These are phyloP conservation scores for Ctenodactylus gundi DNA, from an alignment of 2,113 vertebrate species.

Conservation along the genomic window DNA sequence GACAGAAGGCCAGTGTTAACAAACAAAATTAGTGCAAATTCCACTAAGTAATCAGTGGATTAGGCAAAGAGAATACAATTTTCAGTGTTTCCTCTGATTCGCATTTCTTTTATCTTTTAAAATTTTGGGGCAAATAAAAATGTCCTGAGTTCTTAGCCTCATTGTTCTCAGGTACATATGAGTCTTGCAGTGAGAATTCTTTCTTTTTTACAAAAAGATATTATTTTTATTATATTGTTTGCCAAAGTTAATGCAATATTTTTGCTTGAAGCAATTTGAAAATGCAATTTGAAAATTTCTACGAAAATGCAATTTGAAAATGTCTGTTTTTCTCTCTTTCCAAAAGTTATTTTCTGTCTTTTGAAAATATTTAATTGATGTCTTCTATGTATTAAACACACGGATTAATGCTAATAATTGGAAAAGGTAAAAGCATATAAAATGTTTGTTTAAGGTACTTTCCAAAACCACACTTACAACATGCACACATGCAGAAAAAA, in stretches of 20 bases:
- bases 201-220: neutral
- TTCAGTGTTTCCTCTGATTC: neutral
- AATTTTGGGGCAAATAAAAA: neutral
- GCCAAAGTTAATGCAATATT: neutral
- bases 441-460: neutral
- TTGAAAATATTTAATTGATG: neutral
- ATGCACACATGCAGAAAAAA: too few species aligned
- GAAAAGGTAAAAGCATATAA: neutral
- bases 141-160: neutral
- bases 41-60: neutral
- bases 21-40: neutral
- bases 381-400: neutral
- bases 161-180: neutral
- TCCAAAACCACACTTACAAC: neutral
- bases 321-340: neutral
- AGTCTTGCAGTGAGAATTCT: neutral
- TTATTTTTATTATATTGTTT: neutral
- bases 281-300: too few species aligned
- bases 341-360: neutral
- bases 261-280: too few species aligned
- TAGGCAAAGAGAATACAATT: neutral
- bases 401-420: neutral
- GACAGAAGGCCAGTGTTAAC: neutral
- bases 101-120: neutral
- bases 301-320: too few species aligned